Base-by-base conservation (phyloP, 2,888 invertebrate species). In the Theretra japonica region DNA sequence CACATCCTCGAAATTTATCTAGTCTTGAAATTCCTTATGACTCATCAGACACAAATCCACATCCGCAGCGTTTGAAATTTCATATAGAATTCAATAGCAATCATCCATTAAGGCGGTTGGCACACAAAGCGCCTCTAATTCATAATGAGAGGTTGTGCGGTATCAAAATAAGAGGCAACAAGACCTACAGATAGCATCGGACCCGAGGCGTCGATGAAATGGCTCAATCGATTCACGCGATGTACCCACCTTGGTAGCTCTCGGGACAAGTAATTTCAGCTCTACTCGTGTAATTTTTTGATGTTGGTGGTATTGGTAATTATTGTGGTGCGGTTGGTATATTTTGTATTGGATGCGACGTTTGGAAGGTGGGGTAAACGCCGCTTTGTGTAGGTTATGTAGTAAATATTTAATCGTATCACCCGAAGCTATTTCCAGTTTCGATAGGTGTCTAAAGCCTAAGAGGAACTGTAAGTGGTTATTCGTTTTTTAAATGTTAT, bases 61-160 rank as follows among this genome's bases (percentile, higher is more conserved):
- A 21, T 62, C 48, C n/a, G 7, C 17, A 60, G 8, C 65, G 17
- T 23, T 41, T 41, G 48, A 23, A 48, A 65, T 48, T 65, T 23
- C 17, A 33, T 48, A 48, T 48, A 41, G 41, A 65, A 65, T 65
- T 65, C 23, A 48, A 65, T 65, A 48, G 41, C 41, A 17, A 48
- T 41, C 41, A 48, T 41, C 65, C 65, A 65, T 65, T 65, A 65
- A 65, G 65, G 41, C 65, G 65, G 65, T 65, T 65, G 65, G 65
- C 70, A 62, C 70, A 71, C 62, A 71, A 71, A 72, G 74, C 77
- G 76, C 62, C 33, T 73, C 76, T 73, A 79, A 79, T 79, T 73
- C 72, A 60, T 79, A 77, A 79, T 77, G 71, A 79, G 74, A 60
- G 75, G 76, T 73, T 76, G 72, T 57, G 30, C 70, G 58, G 72